Percentiles rank a stretch among this genome's conserved stretches.
Conservation (phyloP, 2,888 invertebrate species). For the Sminthurides aquaticus region DNA sequence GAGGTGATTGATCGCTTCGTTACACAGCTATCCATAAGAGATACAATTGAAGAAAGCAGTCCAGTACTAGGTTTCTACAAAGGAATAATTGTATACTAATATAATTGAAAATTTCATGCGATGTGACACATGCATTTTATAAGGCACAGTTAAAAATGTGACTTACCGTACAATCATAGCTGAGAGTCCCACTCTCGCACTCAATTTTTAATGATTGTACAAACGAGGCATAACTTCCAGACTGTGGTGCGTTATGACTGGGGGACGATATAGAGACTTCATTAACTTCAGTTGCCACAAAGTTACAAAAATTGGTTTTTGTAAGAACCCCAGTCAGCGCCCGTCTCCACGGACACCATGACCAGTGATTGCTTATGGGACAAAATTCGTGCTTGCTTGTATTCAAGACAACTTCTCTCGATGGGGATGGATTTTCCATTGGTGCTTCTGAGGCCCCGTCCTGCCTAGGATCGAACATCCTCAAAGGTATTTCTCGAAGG, state of each 20-base stretch:
- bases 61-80: neutral
- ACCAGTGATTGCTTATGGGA: conserved; percentile 21
- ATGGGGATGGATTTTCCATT: neutral
- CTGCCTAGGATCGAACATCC: too few relatives aligned
- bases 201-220: neutral
- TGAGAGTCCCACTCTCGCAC: neutral
- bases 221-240: neutral
- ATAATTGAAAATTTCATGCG: neutral
- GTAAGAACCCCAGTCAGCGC: neutral
- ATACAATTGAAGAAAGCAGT: neutral
- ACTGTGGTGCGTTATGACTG: neutral
- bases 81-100: too few relatives aligned
- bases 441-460: neutral
- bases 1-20: too few relatives aligned
- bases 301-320: neutral
- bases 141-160: neutral
- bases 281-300: too few relatives aligned
- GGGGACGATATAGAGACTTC: too few relatives aligned
- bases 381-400: conserved; percentile 5
- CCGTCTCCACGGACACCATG: conserved; percentile 20
- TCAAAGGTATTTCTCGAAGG: conserved; percentile 17
- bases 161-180: neutral
- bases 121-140: neutral
- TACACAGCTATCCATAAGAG: conserved; percentile 1
- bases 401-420: conserved; percentile 2